Evolutionary conservation across 2,113 vertebrate species (phyloP).

Genomic region (Mirza zaza): DNA sequence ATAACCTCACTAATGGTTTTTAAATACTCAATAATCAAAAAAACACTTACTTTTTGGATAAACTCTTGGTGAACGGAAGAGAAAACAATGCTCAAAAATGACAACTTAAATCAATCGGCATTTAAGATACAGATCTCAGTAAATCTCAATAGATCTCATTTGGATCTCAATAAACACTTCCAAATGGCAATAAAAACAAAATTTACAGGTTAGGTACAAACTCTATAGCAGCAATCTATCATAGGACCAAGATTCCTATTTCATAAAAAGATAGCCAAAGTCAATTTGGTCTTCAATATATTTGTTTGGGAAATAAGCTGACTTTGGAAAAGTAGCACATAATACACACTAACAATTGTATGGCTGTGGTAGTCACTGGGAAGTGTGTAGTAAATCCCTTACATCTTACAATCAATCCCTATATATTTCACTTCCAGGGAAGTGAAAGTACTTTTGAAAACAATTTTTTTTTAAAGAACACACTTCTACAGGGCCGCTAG

Average conservation of each 20-base stretch:
- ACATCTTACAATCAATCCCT: neutral
- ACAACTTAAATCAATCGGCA: conserved; percentile 15
- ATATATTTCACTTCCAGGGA: neutral
- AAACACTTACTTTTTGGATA: neutral
- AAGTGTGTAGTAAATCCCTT: neutral
- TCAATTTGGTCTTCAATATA: neutral
- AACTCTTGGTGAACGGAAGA: neutral
- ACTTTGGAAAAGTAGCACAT: neutral
- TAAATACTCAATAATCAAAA: neutral
- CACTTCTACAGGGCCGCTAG: neutral
- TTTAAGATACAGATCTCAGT: conserved; percentile 15
- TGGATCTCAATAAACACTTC: neutral
- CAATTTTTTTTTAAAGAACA: conserved; percentile 2
- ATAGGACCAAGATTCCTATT: neutral
- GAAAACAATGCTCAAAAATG: conserved; percentile 46
- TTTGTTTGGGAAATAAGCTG: neutral
- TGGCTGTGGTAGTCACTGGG: neutral
- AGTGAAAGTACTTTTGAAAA: conserved; percentile 4
- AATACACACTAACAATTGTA: neutral
- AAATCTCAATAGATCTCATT: neutral
- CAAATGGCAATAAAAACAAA: conserved; percentile 38
- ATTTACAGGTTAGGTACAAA: neutral
- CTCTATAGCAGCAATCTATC: neutral
- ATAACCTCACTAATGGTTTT: neutral
- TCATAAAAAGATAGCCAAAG: conserved; percentile 30